Conservation (phyloP, 2,888 invertebrate species). For the Tuberolachnus salignus region DNA sequence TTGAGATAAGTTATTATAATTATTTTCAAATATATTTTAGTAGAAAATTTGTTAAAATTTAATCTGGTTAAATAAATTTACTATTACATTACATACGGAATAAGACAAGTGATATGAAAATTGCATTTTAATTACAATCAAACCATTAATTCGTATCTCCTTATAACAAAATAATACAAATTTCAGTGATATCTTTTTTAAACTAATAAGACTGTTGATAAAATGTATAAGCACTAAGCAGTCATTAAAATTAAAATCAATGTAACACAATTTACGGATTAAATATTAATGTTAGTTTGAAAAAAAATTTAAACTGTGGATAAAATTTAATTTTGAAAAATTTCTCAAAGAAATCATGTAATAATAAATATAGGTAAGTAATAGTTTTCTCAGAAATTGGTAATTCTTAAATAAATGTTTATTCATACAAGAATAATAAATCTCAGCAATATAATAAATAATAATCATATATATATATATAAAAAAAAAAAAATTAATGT, state of each 20-base stretch:
- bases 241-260: background rate
- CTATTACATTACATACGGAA: background rate
- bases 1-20: too few relatives aligned
- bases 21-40: background rate
- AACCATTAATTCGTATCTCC: constrained; percentile 10
- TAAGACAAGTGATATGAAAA: constrained; percentile 22
- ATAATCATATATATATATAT: background rate
- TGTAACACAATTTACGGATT: background rate
- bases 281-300: background rate
- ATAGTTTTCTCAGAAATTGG: constrained; percentile 7
- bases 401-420: constrained; percentile 45
- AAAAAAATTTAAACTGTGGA: background rate
- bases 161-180: constrained; percentile 16
- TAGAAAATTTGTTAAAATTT: too few relatives aligned
- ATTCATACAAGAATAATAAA: constrained; percentile 48
- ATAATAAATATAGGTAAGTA: constrained; percentile 8
- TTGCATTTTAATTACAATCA: constrained; percentile 3
- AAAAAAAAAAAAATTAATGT: constrained; percentile 22
- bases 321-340: background rate
- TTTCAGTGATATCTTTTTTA: constrained; percentile 8
- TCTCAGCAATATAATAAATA: constrained; percentile 41
- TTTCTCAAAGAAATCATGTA: background rate
- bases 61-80: too few relatives aligned
- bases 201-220: background rate
- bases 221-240: background rate